Base-by-base conservation (phyloP, 1,140 invertebrate genomes). In the Homalodisca vitripennis region DNA sequence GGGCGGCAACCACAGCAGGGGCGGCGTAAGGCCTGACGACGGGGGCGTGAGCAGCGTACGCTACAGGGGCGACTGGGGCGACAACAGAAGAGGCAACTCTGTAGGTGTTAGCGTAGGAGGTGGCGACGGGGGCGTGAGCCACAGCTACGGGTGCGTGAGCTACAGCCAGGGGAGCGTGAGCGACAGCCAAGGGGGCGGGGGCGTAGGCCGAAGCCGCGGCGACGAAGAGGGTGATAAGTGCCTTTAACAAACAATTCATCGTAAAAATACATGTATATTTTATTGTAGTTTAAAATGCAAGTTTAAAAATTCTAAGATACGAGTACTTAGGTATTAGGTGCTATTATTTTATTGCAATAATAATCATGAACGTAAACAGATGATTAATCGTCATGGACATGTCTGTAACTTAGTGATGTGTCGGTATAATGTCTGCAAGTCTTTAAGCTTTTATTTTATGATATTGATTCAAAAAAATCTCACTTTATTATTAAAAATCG, bases 121-220 rank as follows among this genome's bases (percentile, higher is more conserved):
- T 55, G 53, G 62, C 62, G 1, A 60, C 22, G 6, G 55, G 55
- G 1, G 69, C 51, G 14, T 63, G 32, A 34, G 62, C 62, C 3
- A 60, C 22, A 2, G 55, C 20, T 20, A 31, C n/a, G n/a, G 27
- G 32, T 27, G 64, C 64, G 34, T 32, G 65, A 24, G 34, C 20
- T 24, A 68, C 65, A 24, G n/a, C 20, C 17, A 53, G 41, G n/a
- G 51, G 30, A 24, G 48, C 62, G 60, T 70, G 48, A 22, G 48
- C 55, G 48, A 46, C 55, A 10, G n/a, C n/a, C n/a, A n/a, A n/a
- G n/a, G n/a, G n/a, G n/a, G 57, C 66, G 22, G 41, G 41, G 22
- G 51, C 60, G 62, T 53, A 71, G 0, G 74, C 48, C 41, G 77
- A 74, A 51, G 77, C 74, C 34, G 70, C 64, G 27, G 76, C 70